Base-by-base conservation (phyloP, 2,113 vertebrate genomes). In the Tonatia bakeri region DNA sequence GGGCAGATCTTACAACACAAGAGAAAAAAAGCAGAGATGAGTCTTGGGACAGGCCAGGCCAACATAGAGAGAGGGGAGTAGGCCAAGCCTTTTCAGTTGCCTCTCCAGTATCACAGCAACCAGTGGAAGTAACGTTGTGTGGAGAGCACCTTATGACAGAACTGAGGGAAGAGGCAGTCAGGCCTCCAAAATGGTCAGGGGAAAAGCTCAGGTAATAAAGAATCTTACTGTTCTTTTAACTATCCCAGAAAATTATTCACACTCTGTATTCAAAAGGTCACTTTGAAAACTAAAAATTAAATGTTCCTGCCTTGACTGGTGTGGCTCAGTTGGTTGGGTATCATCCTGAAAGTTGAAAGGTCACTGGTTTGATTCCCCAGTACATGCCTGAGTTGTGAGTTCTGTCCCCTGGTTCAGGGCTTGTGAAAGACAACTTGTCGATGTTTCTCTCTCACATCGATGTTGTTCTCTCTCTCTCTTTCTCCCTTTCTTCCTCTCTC, bases 271-370 rank as follows among this genome's bases (percentile, higher is more conserved):
- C 28, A 83, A 85, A 70, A 79, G 38, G 22, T 65, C 7, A 73
- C 64, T 67, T 94, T 67, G n/a, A 76, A 90, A 80, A 69, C 81
- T 90, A 59, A 94, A 94, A 61, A 31, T 43, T 50, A 69, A 76
- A 33, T 87, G 22, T 15, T 40, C 36, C 64, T 61, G 59, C 26
- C 59, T 61, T 61, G 24, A 61, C 59, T 24, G 22, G 59, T 28
- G 59, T 61, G 59, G 11, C 59, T 61, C 24, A 61, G 59, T 61
- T 61, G 59, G 59, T 61, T 61, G 59, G 59, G 24, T 24, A 61
- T 61, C 1, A 1, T 61, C 10, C 59, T 61, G 22, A 24, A 28
- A 61, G 59, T 28, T 61, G 59, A 28, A 61, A 61, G 24, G 24
- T 28, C 59, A 61, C 26, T 22, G 9, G 22, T 61, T 26, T 26